A percentile compares a stretch with the other conserved stretches of the same genome.
Evolutionary conservation across 2,797 vertebrate species (phyloP).

Genomic region (Calcarius lapponicus): DNA sequence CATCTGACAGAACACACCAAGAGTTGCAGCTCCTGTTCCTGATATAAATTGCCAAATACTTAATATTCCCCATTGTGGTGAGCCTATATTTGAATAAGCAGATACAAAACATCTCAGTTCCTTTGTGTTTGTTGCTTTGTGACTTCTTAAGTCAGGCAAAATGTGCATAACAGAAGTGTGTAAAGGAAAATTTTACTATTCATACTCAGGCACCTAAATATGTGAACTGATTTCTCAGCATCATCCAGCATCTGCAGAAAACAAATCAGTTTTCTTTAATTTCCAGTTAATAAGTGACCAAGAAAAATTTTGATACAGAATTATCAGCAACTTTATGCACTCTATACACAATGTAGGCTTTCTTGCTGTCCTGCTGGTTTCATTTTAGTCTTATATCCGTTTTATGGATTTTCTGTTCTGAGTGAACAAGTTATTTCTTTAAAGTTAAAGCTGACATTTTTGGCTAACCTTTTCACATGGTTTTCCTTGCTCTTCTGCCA

Average conservation of each 20-base stretch:
- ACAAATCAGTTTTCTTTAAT: not conserved
- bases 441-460: not conserved
- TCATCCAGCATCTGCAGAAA: not conserved
- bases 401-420: not conserved
- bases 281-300: not conserved
- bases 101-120: not conserved
- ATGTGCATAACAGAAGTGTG: not conserved
- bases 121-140: not conserved
- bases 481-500: not conserved
- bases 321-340: not conserved
- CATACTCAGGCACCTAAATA: not conserved
- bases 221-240: not conserved
- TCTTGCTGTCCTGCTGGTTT: not conserved
- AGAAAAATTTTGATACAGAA: not conserved
- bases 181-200: not conserved
- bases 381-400: not conserved
- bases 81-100: not conserved
- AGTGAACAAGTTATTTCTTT: not conserved
- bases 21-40: not conserved
- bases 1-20: not conserved
- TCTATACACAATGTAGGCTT: not conserved
- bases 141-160: not conserved
- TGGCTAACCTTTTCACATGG: not conserved
- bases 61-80: not conserved
- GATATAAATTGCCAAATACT: constrained; percentile 36